Base-by-base conservation (phyloP, 2,888 invertebrate genomes). In the Deroplatys truncata region DNA sequence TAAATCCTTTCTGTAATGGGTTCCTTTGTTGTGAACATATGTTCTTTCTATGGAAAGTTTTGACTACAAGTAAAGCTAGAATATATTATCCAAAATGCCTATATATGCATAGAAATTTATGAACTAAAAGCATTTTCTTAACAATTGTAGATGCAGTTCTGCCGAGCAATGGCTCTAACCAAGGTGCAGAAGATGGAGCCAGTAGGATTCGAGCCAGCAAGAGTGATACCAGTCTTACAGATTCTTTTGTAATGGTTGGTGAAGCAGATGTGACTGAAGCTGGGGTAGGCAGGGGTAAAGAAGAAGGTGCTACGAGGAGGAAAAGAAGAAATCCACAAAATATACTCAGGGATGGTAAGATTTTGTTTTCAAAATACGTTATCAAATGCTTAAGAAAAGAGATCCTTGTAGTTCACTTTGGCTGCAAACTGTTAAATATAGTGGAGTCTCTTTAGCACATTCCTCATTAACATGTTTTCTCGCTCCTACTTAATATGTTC, bases 151-250 rank as follows among this genome's bases (percentile, higher is more conserved):
- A 84, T 28, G 25, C 72, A 16, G 88, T 84, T 84, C 13, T 49
- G n/a, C 84, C 84, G 1, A 49, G 5, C 28, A 56, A 85, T 49
- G 49, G 85, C 43, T 72, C 49, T 43, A 85, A 28, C 28, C 43
- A 82, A 82, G 49, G 35, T 16, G 28, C 28, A 25, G 86, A 89
- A 28, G 90, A 90, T 31, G 72, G 72, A 28, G 35, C 89, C 16
- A 56, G 85, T 16, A 83, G 96, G 1, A 95, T 98, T 92, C 95
- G 98, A 88, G 95, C 97, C 15, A 98, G 98, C 93, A 98, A 98
- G 94, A 98, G 98, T 4, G 98, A 98, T 93, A 98, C 98, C 0
- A 98, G 98, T 92, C 95, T 98, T 28, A 97, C 97, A 0, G 98
- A 98, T 93, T 98, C 98, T 35, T 98, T 98, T 93, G 98, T 98